Base-by-base conservation (phyloP, 1,140 invertebrate genomes). In the Drosophila sucinea region DNA sequence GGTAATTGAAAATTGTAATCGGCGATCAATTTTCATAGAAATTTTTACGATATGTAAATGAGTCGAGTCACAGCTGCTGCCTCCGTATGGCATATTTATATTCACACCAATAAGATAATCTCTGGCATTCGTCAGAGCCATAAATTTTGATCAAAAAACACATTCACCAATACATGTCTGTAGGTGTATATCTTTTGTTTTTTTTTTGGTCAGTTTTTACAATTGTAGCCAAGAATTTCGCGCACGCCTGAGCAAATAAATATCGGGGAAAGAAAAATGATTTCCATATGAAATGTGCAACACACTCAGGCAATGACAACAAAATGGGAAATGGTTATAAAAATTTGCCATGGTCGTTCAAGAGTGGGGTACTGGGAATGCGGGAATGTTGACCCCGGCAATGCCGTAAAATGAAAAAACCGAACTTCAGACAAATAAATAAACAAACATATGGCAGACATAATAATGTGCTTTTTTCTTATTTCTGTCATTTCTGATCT, bases 61-160 rank as follows among this genome's bases (percentile, higher is more conserved):
- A 79, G 74, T 72, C 10, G 35, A 27, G 44, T 61, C 30, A 29
- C 67, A 63, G 62, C 32, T 41, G 47, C 61, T 35, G 65, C 38
- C 62, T n/a, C 40, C 47, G 44, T 47, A 55, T 55, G 44, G 55
- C 57, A 35, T 32, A 27, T 85, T 86, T 85, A 81, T 66, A 73
- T 81, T 86, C 71, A 71, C 79, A 75, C 82, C 75, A 80, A 75
- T 71, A 79, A 87, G 83, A 87, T 86, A 87, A 80, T 86, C 84
- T 86, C 83, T 87, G 77, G 76, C 79, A 87, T 80, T 87, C 73
- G 70, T 87, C 83, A 82, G 73, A 57, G 54, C 51, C 76, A 80
- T 76, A 83, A 73, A 87, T 79, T 75, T 71, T 44, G 60, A 25
- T 61, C 40, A 30, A 40, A 27, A 25, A 51, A 51, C 25, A 51